Evolutionary conservation across 2,888 invertebrate genomes (phyloP).

Genomic region (Amphipoea oculea): DNA sequence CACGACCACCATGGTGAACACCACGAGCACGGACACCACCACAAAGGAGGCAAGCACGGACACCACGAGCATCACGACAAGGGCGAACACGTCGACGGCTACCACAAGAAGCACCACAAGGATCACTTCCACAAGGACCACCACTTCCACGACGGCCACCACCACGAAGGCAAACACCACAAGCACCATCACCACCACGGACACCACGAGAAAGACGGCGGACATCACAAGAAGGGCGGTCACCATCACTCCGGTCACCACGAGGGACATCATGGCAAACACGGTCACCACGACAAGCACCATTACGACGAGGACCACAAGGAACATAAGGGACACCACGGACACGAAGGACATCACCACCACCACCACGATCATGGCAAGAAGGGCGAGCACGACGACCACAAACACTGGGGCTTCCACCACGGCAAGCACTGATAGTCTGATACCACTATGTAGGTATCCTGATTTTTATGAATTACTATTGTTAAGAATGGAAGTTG

Average conservation of each 20-base stretch:
- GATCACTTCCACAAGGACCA: constrained; percentile 97
- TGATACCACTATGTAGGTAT: constrained; percentile 51
- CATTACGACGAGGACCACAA: constrained; percentile 95
- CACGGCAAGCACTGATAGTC: constrained; percentile 85
- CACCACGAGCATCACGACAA: constrained; percentile 94
- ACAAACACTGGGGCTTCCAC: constrained; percentile 93
- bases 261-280: constrained; percentile 94
- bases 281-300: constrained; percentile 95
- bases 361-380: constrained; percentile 94
- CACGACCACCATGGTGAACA: constrained; percentile 93
- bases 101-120: constrained; percentile 87
- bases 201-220: constrained; percentile 93
- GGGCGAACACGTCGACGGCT: constrained; percentile 6
- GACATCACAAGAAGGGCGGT: constrained; percentile 95
- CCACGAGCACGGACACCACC: constrained; percentile 94
- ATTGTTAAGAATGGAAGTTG: constrained; percentile 80
- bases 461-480: constrained; percentile 68
- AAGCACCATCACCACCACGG: constrained; percentile 94
- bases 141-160: constrained; percentile 96
- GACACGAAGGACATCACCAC: constrained; percentile 93
- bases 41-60: constrained; percentile 95
- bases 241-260: constrained; percentile 94
- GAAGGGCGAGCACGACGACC: constrained; percentile 94
- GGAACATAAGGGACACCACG: constrained; percentile 94
- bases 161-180: constrained; percentile 95